Evolutionary conservation across 2,888 invertebrate genomes (phyloP).

Genomic region (Sesia apiformis): DNA sequence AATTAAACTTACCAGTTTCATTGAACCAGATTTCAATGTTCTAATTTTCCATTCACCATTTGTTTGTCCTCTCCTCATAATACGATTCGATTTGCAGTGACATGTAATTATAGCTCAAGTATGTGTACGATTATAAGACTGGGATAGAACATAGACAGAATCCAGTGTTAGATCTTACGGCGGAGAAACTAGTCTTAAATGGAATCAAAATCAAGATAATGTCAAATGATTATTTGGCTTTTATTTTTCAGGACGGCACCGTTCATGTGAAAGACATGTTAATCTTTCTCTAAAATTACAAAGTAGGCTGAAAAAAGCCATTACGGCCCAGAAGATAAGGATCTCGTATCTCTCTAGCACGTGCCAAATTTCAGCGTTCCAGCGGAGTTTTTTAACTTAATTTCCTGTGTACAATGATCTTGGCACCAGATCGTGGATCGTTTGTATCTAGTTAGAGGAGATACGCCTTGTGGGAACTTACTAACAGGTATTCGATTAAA

Average conservation of each 20-base stretch:
- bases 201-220: background rate
- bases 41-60: too few relatives aligned
- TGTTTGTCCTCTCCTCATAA: too few relatives aligned
- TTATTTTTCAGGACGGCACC: too few relatives aligned
- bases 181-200: background rate
- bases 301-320: conserved; percentile 8
- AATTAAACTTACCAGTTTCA: too few relatives aligned
- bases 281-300: background rate
- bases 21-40: too few relatives aligned
- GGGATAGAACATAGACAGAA: too few relatives aligned
- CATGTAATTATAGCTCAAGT: too few relatives aligned
- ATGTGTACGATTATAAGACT: too few relatives aligned
- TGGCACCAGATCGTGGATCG: background rate
- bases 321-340: conserved; percentile 4
- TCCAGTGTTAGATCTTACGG: too few relatives aligned
- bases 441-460: background rate
- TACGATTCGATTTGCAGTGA: too few relatives aligned
- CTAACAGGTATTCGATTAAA: background rate
- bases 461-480: background rate
- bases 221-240: too few relatives aligned
- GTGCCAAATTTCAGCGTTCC: conserved; percentile 15
- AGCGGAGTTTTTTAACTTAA: conserved; percentile 15
- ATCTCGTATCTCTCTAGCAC: conserved; percentile 6
- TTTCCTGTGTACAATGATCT: conserved; percentile 8
- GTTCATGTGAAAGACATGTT: too few relatives aligned